Percentiles rank a stretch among this genome's conserved stretches.
phyloP scores from a whole-genome alignment of 92 coral and sea anemone genomes.

The Epizoanthus rinbou region DNA sequence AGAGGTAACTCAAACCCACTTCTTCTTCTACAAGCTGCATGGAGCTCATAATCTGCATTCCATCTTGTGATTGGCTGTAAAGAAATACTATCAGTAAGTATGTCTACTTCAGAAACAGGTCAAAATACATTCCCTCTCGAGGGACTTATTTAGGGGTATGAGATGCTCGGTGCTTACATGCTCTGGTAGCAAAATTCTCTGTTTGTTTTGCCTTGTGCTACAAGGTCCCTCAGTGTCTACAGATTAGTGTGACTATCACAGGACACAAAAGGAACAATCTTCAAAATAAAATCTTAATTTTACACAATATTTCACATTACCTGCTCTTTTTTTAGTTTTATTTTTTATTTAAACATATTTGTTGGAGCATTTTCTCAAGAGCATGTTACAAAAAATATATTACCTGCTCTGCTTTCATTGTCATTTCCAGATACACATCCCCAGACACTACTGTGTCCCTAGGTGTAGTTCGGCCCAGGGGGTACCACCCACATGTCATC shows the following conservation, averaged over 20 bases:
- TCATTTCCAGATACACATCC: conserved; percentile 80
- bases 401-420: conserved; percentile 78
- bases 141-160: too few species aligned
- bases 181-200: too few species aligned
- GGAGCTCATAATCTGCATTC: conserved; percentile 81
- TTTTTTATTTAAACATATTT: too few species aligned
- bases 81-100: not conserved
- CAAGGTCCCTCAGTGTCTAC: too few species aligned
- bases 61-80: conserved; percentile 85
- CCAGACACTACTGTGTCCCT: conserved; percentile 77
- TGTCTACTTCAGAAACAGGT: not conserved
- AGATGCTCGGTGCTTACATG: too few species aligned
- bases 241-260: too few species aligned
- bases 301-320: conserved; percentile 28
- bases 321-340: too few species aligned
- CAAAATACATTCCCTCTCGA: not conserved
- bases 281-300: not conserved
- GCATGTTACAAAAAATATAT: too few species aligned
- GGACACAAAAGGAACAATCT: not conserved
- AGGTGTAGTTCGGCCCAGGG: conserved; percentile 76
- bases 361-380: too few species aligned
- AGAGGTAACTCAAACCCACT: conserved; percentile 83
- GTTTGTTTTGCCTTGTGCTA: too few species aligned
- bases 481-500: conserved; percentile 79
- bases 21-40: conserved; percentile 75